These are phyloP conservation scores for Cuniculus paca DNA, from an alignment of 2,797 vertebrate species.

Conservation along the genomic window DNA sequence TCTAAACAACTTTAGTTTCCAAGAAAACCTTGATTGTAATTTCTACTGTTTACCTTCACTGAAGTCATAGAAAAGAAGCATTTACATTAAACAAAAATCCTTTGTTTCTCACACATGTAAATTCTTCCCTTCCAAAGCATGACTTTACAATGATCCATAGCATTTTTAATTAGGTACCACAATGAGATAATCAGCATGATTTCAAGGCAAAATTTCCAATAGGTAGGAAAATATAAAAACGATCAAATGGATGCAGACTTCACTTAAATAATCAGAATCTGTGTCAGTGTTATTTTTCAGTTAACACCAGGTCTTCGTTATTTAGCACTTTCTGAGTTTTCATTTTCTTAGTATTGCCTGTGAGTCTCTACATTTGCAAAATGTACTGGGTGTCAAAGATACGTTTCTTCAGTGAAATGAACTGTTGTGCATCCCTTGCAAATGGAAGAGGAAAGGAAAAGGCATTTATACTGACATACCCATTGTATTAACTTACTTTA, in stretches of 20 bases:
- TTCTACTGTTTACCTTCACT: conserved; percentile 39
- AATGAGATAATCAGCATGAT: conserved; percentile 26
- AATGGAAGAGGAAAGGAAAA: background rate
- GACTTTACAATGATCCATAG: conserved; percentile 18
- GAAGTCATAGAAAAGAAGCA: conserved; percentile 43
- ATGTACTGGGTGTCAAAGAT: conserved; percentile 48
- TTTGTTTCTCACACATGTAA: conserved; percentile 13
- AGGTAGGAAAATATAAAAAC: background rate
- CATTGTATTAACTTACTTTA: background rate
- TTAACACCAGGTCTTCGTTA: conserved; percentile 59
- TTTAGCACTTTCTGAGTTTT: conserved; percentile 55
- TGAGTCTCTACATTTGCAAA: conserved; percentile 65
- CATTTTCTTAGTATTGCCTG: conserved; percentile 13
- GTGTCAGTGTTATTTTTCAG: background rate
- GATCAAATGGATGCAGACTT: conserved; percentile 28
- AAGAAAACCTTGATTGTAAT: background rate
- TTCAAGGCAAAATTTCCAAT: conserved; percentile 46
- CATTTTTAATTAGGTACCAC: conserved; percentile 43
- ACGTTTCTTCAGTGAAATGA: conserved; percentile 11
- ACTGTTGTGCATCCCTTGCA: background rate
- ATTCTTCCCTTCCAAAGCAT: conserved; percentile 33
- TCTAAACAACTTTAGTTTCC: conserved; percentile 24
- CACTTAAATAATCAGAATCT: conserved; percentile 4
- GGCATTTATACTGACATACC: background rate
- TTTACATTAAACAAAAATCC: conserved; percentile 68